Base-by-base conservation (phyloP, 2,797 vertebrate species). In the Glyptemys insculpta region DNA sequence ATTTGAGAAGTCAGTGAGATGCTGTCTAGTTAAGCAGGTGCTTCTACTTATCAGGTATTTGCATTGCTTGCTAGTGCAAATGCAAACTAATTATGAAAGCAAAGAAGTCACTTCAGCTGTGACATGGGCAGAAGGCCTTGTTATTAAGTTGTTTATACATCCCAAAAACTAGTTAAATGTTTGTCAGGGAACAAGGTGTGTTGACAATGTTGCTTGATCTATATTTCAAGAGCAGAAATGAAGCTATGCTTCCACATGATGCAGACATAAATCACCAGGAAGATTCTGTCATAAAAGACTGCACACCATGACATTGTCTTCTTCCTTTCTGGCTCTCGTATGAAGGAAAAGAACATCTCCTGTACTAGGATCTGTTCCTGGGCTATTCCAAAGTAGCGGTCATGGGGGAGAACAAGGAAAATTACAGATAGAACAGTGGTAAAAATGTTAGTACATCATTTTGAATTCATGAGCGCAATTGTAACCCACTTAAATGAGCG, bases 391-490 rank as follows among this genome's bases (percentile, higher is more conserved):
- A 82, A 31, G 15, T 31, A 79, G 41, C 31, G 82, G 92, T 23
- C 53, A 5, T 6, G 49, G 72, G 88, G 50, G 52, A 81, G n/a
- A 23, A 6, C 5, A 5, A 18, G 37, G 65, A 53, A 81, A 86
- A 79, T 86, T 29, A 41, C 78, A 95, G 68, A 83, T 37, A 53
- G 93, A 95, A 84, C 91, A 74, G 27, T 37, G 85, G 59, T 25
- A 50, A 68, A 54, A 94, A 3, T 82, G 92, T 96, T 96, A 95
- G 86, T 91, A 90, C 90, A 68, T 81, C 2, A 81, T 94, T 97
- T 95, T 87, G 74, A 88, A 72, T 92, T 90, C 15, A 52, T 88
- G 81, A 95, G 92, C 88, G 89, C 92, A 92, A 84, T 95, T 91
- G 87, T 89, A 95, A 87, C 86, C 83, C 81, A 85, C 79, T 94